Evolutionary conservation across 1,140 invertebrate genomes (phyloP).

Genomic region (Rhizoglyphus robini): DNA sequence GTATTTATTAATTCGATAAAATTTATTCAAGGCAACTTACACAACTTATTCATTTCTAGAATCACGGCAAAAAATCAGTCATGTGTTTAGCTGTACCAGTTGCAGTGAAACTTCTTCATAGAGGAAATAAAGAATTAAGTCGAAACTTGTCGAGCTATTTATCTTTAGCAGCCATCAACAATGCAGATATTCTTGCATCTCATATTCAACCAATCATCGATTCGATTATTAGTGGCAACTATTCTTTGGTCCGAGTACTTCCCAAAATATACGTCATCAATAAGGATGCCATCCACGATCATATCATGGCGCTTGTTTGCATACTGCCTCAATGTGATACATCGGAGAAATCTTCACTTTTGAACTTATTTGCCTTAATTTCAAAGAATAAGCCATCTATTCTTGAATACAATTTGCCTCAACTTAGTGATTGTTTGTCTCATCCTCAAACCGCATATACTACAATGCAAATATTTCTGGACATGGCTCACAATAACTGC

Average conservation of each 20-base stretch:
- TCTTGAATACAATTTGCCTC: slow-evolving; percentile 57
- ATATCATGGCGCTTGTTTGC: slow-evolving; percentile 62
- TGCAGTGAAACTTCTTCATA: slow-evolving; percentile 75
- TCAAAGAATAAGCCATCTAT: slow-evolving; percentile 61
- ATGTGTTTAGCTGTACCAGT: slow-evolving; percentile 78
- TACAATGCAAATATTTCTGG: slow-evolving; percentile 59
- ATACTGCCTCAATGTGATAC: slow-evolving; percentile 64
- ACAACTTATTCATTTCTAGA: slow-evolving; percentile 38
- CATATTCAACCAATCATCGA: slow-evolving; percentile 78
- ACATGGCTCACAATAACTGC: slow-evolving; percentile 52
- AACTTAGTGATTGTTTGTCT: slow-evolving; percentile 55
- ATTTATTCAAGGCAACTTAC: background rate
- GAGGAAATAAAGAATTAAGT: slow-evolving; percentile 72
- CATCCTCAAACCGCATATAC: slow-evolving; percentile 41
- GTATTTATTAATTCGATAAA: slow-evolving; percentile 49
- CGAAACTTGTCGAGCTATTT: slow-evolving; percentile 79
- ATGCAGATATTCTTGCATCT: slow-evolving; percentile 63
- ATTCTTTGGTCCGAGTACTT: slow-evolving; percentile 63
- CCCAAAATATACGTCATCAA: slow-evolving; percentile 76
- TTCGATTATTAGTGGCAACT: slow-evolving; percentile 73
- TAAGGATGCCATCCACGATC: slow-evolving; percentile 63
- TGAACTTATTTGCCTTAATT: slow-evolving; percentile 63
- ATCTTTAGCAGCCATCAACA: slow-evolving; percentile 78
- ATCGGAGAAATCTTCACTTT: slow-evolving; percentile 62
- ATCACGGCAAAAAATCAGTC: slow-evolving; percentile 70